Base-by-base conservation (phyloP, 1,140 invertebrate species). In the Drosophila murphyi region DNA sequence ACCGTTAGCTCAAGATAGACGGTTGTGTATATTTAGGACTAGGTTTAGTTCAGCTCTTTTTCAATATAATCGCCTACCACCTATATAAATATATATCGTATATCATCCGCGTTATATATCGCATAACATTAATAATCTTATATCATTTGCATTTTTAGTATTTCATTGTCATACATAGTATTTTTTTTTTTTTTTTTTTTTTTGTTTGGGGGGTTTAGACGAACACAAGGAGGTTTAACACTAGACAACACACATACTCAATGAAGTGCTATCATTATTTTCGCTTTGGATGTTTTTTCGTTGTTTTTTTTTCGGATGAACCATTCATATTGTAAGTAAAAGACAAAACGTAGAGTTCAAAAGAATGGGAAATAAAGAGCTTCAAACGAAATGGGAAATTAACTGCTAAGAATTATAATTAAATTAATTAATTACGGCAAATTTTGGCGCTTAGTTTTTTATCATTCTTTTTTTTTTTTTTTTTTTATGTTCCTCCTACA, bases 211-310 rank as follows among this genome's bases (percentile, higher is more conserved):
- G 80, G 93, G 94, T 94, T 94, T 92, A 95, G 95, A 95, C 95
- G 94, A 94, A 95, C 95, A 95, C 95, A 95, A 94, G 93, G 94
- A 94, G 85, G 92, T 93, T 93, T 93, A 94, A 95, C 94, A 95
- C 94, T 94, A 95, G 94, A 95, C 95, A 95, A 95, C 94, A 95
- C 95, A 95, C 94, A 95, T 83, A 91, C 92, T 92, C 92, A 91
- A 92, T 91, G 88, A 85, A 90, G 91, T 91, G 89, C 88, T 92
- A 92, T 92, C 89, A 92, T 92, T 92, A 90, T 80, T 81, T 77
- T 90, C 78, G 87, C 76, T 92, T 85, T 85, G 75, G 83, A 86
- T 89, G 71, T 79, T 73, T 79, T 76, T 78, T 78, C 63, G 57
- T 78, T 77, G 69, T 81, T 70, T 78, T 62, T 56, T 64, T 75